Percentiles rank a stretch among this genome's conserved stretches.
Evolutionary conservation across 2,797 vertebrate species (phyloP).

Genomic region (Crenichthys baileyi): DNA sequence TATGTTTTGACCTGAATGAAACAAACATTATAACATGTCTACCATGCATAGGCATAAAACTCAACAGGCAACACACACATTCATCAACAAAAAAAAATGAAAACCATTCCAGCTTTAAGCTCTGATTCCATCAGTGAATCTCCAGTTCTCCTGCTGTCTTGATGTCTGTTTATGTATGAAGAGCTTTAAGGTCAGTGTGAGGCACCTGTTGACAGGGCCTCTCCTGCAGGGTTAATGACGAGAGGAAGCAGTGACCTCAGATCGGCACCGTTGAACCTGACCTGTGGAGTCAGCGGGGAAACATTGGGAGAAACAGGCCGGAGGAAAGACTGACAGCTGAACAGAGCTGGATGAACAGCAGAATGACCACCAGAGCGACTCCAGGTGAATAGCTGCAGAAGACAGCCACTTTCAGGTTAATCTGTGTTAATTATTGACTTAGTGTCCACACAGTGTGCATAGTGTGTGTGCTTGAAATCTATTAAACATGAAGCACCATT

Average conservation of each 20-base stretch:
- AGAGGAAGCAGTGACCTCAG: constrained; percentile 59
- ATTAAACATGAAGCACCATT: background rate
- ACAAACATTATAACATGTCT: too few species aligned
- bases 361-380: constrained; percentile 37
- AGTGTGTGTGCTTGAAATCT: constrained; percentile 5
- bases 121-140: constrained; percentile 28
- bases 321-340: constrained; percentile 44
- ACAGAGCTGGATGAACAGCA: constrained; percentile 33
- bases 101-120: background rate
- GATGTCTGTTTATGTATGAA: constrained; percentile 40
- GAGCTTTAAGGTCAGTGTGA: constrained; percentile 60
- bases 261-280: constrained; percentile 70
- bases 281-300: constrained; percentile 50
- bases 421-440: constrained; percentile 37
- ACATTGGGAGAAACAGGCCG: constrained; percentile 30
- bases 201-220: constrained; percentile 61
- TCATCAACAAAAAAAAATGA: background rate
- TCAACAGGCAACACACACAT: background rate
- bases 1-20: background rate
- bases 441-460: constrained; percentile 15
- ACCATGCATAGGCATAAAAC: background rate
- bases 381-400: constrained; percentile 46
- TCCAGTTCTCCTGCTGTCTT: constrained; percentile 14
- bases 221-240: constrained; percentile 58
- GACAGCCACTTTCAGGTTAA: constrained; percentile 41